Base-by-base conservation (phyloP, 2,797 vertebrate genomes). In the Pangasius krempfi region DNA sequence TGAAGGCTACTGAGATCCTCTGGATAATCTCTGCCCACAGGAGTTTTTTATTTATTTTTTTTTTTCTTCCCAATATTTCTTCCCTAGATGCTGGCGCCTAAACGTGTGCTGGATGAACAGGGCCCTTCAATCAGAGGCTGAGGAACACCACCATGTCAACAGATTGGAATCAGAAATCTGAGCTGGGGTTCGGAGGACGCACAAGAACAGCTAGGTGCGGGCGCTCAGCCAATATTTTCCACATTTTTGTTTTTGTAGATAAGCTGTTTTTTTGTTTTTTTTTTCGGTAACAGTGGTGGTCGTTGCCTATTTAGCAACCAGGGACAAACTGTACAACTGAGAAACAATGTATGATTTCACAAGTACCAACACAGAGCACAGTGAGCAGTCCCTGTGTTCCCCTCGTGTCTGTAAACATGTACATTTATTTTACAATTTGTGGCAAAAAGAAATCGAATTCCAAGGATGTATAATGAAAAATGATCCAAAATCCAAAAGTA, bases 131-230 rank as follows among this genome's bases (percentile, higher is more conserved):
- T 84, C 40, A 10, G 60, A 50, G 7, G 4, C 44, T 22, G 82
- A 84, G 60, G 56, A 66, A 52, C 22, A 84, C 81, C 81, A 83
- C 7, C 44, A 68, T 84, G 82, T 84, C 81, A 20, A 22, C 82
- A 84, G 62, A 84, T 84, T 0, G 8, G 62, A 68, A 84, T 84
- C 60, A 84, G 82, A 84, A 84, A 84, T 33, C 60, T 12, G 82
- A 84, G 44, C 82, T 5, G 44, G 62, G 27, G 14, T 30, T 22
- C 5, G 60, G 62, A 50, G 33, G 40, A 68, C 22, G 40, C 58
- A 50, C 60, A 40, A n/a, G 14, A 6, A 27, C 22, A 25, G 30
- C 25, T 13, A 82, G 80, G 22, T 50, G 22, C 9, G 44, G 60
- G 60, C 44, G 33, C 16, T 5, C 16, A 30, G 44, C 82, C 60